A percentile compares a stretch with the other conserved stretches of the same genome.
phyloP scores from a whole-genome alignment of 92 coral and sea anemone genomes.

The Umimayanthus chanpuru region DNA sequence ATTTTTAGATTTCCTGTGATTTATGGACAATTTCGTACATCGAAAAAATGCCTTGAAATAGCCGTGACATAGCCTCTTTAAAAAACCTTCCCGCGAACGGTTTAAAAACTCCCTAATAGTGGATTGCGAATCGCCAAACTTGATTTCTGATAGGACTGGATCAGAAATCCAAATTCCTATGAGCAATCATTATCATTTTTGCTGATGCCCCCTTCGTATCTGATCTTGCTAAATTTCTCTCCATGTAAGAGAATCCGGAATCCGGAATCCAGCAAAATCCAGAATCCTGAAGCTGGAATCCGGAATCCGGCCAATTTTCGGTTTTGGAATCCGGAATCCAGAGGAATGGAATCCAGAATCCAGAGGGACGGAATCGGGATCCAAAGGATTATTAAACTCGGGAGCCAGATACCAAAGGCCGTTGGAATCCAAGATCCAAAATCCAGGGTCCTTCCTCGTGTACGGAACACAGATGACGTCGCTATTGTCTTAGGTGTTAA shows the following conservation, averaged over 20 bases:
- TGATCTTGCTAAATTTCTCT: conserved; percentile 3
- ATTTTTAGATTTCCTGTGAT: neutral
- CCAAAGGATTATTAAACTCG: too few species aligned
- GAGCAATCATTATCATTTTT: conserved; percentile 2
- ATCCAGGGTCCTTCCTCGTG: conserved; percentile 8
- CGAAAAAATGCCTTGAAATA: too few species aligned
- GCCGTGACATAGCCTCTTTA: too few species aligned
- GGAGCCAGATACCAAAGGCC: conserved; percentile 8
- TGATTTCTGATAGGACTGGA: conserved; percentile 12
- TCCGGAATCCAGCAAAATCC: conserved; percentile 5
- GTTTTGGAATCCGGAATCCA: too few species aligned
- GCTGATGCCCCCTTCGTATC: conserved; percentile 8
- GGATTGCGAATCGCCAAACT: conserved; percentile 16
- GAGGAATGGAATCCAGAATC: too few species aligned
- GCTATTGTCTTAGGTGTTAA: too few species aligned
- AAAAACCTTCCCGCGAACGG: conserved; percentile 7
- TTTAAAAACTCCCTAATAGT: conserved; percentile 7
- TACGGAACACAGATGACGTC: too few species aligned
- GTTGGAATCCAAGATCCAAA: conserved; percentile 5
- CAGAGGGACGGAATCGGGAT: too few species aligned
- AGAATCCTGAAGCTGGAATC: conserved; percentile 6
- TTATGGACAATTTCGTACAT: conserved; percentile 3
- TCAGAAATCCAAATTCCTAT: conserved; percentile 4
- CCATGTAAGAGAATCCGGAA: conserved; percentile 5
- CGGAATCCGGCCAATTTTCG: conserved; percentile 9